A percentile compares a stretch with the other conserved stretches of the same genome.
Evolutionary conservation across 2,888 invertebrate genomes (phyloP).

Genomic region (Hyles lineata): DNA sequence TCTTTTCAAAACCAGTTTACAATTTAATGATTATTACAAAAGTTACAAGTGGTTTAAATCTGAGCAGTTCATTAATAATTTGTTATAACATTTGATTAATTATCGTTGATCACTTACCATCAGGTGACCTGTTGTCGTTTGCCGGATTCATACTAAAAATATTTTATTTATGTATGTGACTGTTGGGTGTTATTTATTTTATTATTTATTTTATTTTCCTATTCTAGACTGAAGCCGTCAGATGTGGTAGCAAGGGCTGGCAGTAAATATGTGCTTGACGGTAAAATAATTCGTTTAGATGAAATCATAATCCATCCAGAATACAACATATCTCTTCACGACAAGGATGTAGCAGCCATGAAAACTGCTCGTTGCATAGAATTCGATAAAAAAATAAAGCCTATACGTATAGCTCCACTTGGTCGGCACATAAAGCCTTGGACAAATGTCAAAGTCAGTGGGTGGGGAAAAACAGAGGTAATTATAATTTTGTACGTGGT

Average conservation of each 20-base stretch:
- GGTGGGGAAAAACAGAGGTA: conserved; percentile 75
- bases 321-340: conserved; percentile 68
- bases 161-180: too few relatives aligned
- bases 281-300: conserved; percentile 73
- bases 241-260: conserved; percentile 78
- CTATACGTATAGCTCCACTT: conserved; percentile 58
- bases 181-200: too few relatives aligned
- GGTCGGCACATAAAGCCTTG: conserved; percentile 53
- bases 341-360: conserved; percentile 77
- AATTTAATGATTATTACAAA: too few relatives aligned
- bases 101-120: too few relatives aligned
- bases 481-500: conserved; percentile 6
- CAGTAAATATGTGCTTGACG: conserved; percentile 68
- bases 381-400: conserved; percentile 62
- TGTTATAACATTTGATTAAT: too few relatives aligned
- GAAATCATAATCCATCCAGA: conserved; percentile 70
- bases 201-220: not conserved
- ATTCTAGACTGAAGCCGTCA: conserved; percentile 64
- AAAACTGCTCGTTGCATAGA: conserved; percentile 65
- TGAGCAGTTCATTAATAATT: too few relatives aligned
- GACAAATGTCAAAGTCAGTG: conserved; percentile 61
- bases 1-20: too few relatives aligned
- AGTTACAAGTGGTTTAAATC: too few relatives aligned
- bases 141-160: not conserved
- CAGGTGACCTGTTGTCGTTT: too few relatives aligned